Evolutionary conservation across 1,140 invertebrate genomes (phyloP), one percentile per base, ranked within the genome.

Genomic region (Cryptotermes secundus): DNA sequence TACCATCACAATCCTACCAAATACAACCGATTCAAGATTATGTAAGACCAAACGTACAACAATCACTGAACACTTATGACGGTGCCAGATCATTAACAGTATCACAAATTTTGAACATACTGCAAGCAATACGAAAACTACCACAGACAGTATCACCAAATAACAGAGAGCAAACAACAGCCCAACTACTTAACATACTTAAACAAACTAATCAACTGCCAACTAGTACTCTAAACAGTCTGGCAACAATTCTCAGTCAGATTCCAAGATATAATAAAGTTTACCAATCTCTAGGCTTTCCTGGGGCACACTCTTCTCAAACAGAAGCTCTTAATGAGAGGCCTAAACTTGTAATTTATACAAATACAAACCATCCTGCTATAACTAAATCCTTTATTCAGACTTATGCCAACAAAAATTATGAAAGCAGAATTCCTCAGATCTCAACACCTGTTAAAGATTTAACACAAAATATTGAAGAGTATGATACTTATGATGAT

Each of bases 71-170:
- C 26, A 72, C 6, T 26, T 72, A 72, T 6, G 6, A 34, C 31
- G 14, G 7, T 10, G 45, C 26, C 24, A 45, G 59, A 14, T 26
- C 53, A 82, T 80, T 31, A 65, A 79, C 42, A 45, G 80, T 38
- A 59, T 84, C 42, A 38, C 85, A 85, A 42, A 83, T 81, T 14
- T 72, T 82, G 38, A 49, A 53, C n/a, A 49, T 85, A 79, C 72
- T 85, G 82, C 84, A 81, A 65, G 45, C 65, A 79, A 36, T 65
- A 49, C 85, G 53, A 38, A 81, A 34, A 65, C 80, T 84, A 34
- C 84, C 84, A 4, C 49, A 34, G 16, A 82, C 42, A 45, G 42
- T 9, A 26, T 34, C 42, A 16, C 59, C 59, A n/a, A 59, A 49
- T 42, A 82, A 59, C n/a, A 59, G 81, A 34, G 42, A 82, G 26